Conservation (phyloP, 2,797 vertebrate genomes). For the Ara ararauna region DNA sequence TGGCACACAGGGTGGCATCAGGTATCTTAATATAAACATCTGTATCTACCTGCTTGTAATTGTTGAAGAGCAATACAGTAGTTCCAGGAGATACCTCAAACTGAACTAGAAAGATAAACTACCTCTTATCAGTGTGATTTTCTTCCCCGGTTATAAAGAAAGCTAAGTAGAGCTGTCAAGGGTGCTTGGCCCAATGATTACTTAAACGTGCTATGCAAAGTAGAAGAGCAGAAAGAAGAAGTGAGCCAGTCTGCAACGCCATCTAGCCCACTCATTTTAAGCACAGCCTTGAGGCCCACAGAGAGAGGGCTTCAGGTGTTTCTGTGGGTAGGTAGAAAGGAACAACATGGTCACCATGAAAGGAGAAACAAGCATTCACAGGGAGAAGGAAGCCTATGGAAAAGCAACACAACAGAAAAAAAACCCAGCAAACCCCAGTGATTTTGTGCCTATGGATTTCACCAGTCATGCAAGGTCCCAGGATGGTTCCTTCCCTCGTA, state of each 20-base stretch:
- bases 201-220: neutral
- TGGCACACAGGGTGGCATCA: neutral
- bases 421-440: accelerated
- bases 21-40: neutral
- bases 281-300: neutral
- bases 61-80: neutral
- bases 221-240: neutral
- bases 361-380: neutral
- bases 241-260: neutral
- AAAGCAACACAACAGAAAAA: neutral
- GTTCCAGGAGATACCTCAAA: neutral
- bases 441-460: neutral
- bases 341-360: neutral
- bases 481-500: neutral
- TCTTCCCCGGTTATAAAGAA: neutral
- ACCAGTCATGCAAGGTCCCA: neutral
- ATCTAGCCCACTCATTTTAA: neutral
- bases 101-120: neutral
- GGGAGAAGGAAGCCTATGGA: neutral
- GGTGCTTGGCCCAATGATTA: neutral
- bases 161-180: neutral
- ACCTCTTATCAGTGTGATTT: neutral
- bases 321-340: neutral
- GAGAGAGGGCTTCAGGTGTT: neutral
- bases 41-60: neutral